Conservation (phyloP, 1,140 invertebrate genomes). For the Lepidostoma basale region DNA sequence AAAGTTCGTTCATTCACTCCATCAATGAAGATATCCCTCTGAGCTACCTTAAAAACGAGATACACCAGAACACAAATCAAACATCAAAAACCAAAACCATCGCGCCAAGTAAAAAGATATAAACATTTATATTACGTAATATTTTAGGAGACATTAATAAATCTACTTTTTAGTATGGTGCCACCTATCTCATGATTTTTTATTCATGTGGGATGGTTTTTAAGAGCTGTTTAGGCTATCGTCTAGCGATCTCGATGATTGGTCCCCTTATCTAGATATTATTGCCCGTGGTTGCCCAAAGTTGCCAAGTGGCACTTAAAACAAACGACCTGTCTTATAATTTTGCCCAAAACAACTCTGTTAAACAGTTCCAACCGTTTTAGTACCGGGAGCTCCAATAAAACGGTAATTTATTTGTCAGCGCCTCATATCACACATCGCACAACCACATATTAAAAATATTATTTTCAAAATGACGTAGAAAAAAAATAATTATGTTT, state of each 20-base stretch:
- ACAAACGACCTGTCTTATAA: slow-evolving; percentile 40
- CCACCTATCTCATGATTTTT: neutral
- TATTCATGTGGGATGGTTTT: neutral
- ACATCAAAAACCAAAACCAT: too few relatives aligned
- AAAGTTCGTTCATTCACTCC: slow-evolving; percentile 8
- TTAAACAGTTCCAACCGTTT: too few relatives aligned
- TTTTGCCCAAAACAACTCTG: slow-evolving; percentile 20
- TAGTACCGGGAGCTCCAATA: too few relatives aligned
- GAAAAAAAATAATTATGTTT: too few relatives aligned
- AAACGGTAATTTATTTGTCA: too few relatives aligned
- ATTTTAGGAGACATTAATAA: neutral
- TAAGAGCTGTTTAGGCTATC: slow-evolving; percentile 21
- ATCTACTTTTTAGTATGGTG: neutral
- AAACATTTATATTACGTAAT: too few relatives aligned
- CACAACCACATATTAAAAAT: too few relatives aligned
- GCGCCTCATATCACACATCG: too few relatives aligned
- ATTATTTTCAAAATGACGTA: too few relatives aligned
- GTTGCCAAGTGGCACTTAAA: slow-evolving; percentile 38
- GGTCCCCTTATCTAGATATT: slow-evolving; percentile 28
- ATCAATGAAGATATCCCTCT: slow-evolving; percentile 11
- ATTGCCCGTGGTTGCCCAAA: slow-evolving; percentile 32
- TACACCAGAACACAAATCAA: too few relatives aligned
- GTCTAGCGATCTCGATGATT: slow-evolving; percentile 34
- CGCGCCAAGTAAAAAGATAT: too few relatives aligned
- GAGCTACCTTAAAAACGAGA: too few relatives aligned